A percentile compares a stretch with the other conserved stretches of the same genome.
These are phyloP conservation scores for Phoeniculus purpureus DNA, from an alignment of 2,797 vertebrate genomes.

Conservation along the genomic window DNA sequence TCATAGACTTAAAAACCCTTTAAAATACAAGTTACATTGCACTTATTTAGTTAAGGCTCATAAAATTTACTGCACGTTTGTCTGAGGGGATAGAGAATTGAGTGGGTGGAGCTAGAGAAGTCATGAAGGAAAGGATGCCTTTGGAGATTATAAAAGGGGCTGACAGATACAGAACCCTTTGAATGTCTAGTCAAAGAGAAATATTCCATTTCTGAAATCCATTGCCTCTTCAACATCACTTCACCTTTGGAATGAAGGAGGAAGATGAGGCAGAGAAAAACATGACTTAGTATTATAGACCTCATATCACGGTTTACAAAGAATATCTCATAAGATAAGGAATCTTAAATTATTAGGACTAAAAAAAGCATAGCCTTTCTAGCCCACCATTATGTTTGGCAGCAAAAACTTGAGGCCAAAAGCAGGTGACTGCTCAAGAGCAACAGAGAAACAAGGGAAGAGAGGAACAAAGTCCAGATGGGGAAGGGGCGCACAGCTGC, in stretches of 20 bases:
- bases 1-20: background rate
- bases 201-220: background rate
- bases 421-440: background rate
- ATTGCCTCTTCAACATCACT: background rate
- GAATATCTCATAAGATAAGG: background rate
- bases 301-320: background rate
- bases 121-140: background rate
- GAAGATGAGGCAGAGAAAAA: background rate
- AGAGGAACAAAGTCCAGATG: background rate
- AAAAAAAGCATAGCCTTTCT: background rate
- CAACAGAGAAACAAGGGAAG: background rate
- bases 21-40: background rate
- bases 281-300: background rate
- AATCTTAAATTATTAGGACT: background rate
- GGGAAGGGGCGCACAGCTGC: background rate
- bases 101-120: background rate
- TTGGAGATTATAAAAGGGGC: background rate
- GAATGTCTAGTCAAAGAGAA: background rate
- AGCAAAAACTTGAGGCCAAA: background rate
- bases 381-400: background rate
- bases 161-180: background rate
- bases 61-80: accelerated
- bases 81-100: background rate
- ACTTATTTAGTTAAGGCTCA: background rate
- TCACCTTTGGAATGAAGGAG: background rate